Conservation (phyloP, 2,113 vertebrate species). For the Nerophis ophidion region DNA sequence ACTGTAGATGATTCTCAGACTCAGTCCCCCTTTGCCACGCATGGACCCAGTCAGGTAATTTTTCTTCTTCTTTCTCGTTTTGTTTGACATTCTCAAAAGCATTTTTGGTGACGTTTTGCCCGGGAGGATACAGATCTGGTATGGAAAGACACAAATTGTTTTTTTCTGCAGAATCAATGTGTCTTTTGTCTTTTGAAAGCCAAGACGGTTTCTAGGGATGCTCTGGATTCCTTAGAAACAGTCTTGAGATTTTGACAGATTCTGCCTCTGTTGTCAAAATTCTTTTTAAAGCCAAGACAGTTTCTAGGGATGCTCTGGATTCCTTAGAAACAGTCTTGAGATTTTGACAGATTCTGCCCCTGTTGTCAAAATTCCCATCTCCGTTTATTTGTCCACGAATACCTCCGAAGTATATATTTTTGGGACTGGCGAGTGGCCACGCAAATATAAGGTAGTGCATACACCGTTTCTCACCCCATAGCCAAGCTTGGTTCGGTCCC, state of each 20-base stretch:
- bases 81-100: slow-evolving; percentile 32
- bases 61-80: slow-evolving; percentile 33
- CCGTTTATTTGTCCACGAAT: background rate
- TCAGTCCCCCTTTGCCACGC: slow-evolving; percentile 75
- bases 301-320: slow-evolving; percentile 3
- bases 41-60: slow-evolving; percentile 86
- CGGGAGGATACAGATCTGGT: slow-evolving; percentile 46
- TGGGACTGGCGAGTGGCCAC: background rate
- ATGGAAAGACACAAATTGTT: slow-evolving; percentile 59
- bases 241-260: background rate
- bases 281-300: background rate
- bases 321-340: background rate
- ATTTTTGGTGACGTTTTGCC: slow-evolving; percentile 38
- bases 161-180: slow-evolving; percentile 40
- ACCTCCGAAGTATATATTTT: no score
- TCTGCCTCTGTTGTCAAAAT: background rate
- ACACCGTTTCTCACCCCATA: slow-evolving; percentile 29
- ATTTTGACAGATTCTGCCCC: background rate
- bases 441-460: background rate
- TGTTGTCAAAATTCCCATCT: background rate
- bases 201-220: background rate
- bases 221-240: background rate
- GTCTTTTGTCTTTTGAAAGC: slow-evolving; percentile 49
- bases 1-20: slow-evolving; percentile 80
- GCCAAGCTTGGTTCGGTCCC: slow-evolving; percentile 33